Conservation (phyloP, 1,140 invertebrate genomes). For the Aphelinus certus region DNA sequence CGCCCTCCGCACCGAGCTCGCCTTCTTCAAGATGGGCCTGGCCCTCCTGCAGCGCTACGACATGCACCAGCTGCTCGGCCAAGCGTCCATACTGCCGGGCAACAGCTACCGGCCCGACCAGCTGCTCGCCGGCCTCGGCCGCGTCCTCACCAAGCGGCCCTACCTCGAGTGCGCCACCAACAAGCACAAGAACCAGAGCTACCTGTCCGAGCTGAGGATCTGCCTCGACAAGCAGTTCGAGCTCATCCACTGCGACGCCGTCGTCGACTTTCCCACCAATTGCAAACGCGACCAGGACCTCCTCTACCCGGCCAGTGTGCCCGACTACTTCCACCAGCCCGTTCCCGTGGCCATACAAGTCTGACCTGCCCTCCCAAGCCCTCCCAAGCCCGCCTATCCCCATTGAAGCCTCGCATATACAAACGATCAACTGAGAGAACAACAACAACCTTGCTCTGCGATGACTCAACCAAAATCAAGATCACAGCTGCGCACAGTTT, state of each 20-base stretch:
- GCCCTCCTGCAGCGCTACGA: constrained; percentile 72
- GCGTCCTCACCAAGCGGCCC: constrained; percentile 46
- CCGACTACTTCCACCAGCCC: constrained; percentile 30
- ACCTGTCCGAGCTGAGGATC: constrained; percentile 64
- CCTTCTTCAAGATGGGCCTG: constrained; percentile 79
- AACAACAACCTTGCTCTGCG: too few species aligned
- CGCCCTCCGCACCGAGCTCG: constrained; percentile 72
- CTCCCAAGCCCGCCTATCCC: too few species aligned
- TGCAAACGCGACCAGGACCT: constrained; percentile 69
- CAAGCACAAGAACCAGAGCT: constrained; percentile 65
- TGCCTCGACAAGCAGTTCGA: constrained; percentile 74
- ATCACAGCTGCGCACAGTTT: too few species aligned
- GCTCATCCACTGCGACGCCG: constrained; percentile 71
- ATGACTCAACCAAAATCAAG: too few species aligned
- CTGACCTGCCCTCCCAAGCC: too few species aligned
- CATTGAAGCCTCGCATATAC: too few species aligned
- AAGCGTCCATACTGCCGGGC: constrained; percentile 70
- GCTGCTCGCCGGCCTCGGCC: constrained; percentile 69
- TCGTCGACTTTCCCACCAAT: constrained; percentile 66
- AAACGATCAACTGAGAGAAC: too few species aligned
- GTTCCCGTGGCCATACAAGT: too few species aligned
- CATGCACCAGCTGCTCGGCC: constrained; percentile 71
- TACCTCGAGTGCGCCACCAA: constrained; percentile 47
- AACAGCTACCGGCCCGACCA: constrained; percentile 67
- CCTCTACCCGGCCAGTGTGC: constrained; percentile 67